Conservation (phyloP, 2,797 vertebrate species). For the Rhyacichthys aspro region DNA sequence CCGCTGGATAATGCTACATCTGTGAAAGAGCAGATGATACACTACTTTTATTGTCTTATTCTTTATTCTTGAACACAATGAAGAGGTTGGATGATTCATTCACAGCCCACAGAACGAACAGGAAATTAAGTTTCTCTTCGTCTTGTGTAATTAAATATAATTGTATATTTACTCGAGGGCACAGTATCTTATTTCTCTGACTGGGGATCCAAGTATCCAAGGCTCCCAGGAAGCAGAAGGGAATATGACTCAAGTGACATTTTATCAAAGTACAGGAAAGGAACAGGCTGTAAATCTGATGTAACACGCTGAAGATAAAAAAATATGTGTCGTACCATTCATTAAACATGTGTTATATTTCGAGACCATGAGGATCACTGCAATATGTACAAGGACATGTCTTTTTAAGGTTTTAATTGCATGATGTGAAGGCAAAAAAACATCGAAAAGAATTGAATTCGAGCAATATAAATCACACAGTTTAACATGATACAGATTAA, state of each 20-base stretch:
- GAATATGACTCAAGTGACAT: background rate
- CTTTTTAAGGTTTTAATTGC: too few species aligned
- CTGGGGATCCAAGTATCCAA: background rate
- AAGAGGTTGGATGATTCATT: slow-evolving; percentile 1
- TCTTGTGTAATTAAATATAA: slow-evolving; percentile 2
- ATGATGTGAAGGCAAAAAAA: too few species aligned
- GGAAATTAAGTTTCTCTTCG: slow-evolving; percentile 7
- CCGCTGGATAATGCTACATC: slow-evolving; percentile 82
- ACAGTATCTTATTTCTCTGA: background rate
- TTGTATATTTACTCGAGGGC: background rate
- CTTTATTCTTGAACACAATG: slow-evolving; percentile 2
- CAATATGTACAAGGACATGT: too few species aligned
- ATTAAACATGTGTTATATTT: too few species aligned
- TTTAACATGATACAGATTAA: too few species aligned
- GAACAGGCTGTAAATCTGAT: background rate
- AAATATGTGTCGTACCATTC: too few species aligned
- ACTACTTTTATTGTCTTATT: background rate
- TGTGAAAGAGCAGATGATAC: slow-evolving; percentile 29
- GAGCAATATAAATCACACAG: too few species aligned
- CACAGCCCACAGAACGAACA: background rate
- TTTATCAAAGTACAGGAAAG: background rate
- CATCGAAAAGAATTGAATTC: too few species aligned
- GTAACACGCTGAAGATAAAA: too few species aligned
- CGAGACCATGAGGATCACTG: too few species aligned
- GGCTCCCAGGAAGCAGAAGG: background rate